phyloP scores from a whole-genome alignment of 1,140 invertebrate species.

The Dreissena polymorpha region DNA sequence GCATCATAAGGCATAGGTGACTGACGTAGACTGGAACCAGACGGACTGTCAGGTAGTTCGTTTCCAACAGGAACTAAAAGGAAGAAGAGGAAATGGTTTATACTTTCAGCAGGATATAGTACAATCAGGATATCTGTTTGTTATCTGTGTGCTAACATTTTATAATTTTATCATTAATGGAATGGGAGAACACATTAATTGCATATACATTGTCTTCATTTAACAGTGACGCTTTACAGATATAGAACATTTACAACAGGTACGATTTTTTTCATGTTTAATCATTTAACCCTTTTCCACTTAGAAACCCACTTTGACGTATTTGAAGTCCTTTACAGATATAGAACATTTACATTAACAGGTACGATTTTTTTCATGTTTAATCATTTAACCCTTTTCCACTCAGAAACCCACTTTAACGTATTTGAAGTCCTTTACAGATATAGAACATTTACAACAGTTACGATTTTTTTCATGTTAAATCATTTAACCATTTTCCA shows the following conservation, averaged over 20 bases:
- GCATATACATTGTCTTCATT: neutral
- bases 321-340: no score
- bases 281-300: no score
- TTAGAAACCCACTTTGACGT: no score
- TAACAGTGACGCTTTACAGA: neutral
- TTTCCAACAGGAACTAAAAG: conserved; percentile 57
- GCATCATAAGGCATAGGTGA: conserved; percentile 48
- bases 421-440: no score
- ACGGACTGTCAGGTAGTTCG: conserved; percentile 57
- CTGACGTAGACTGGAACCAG: conserved; percentile 62
- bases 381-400: no score
- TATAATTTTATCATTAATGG: neutral
- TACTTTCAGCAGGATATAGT: neutral
- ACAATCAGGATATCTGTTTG: neutral
- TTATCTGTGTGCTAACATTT: neutral
- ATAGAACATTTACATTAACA: no score
- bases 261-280: no score
- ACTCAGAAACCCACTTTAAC: no score
- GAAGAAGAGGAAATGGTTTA: conserved; percentile 8
- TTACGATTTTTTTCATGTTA: no score
- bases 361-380: no score
- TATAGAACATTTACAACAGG: neutral
- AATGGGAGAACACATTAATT: neutral
- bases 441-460: no score
- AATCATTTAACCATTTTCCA: no score